Evolutionary conservation across 2,888 invertebrate species (phyloP), one percentile per base, ranked within the genome.

Genomic region (Vanessa cardui): DNA sequence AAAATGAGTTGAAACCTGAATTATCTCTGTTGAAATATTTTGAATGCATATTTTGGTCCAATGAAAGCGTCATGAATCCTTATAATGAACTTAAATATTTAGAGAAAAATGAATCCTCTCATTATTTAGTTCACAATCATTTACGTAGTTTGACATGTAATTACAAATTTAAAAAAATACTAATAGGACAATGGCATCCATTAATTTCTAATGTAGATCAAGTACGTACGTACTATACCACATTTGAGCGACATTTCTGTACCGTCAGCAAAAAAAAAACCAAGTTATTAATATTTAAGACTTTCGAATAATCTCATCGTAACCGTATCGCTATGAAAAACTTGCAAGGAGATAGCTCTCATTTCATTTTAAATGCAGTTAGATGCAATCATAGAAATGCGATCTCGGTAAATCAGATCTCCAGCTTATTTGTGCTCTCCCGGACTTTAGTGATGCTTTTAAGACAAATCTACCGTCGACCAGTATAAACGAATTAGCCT

Each of bases 361-460:
- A 74, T 78, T 74, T 69, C 71, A 70, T 64, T 67, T 69, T 64
- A 84, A 87, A 87, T 84, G 81, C 78, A 81, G 79, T 89, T 88
- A 87, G 82, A 69, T 70, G 87, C 88, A 88, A 89, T 89, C 85
- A 85, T 77, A 68, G 72, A 50, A 62, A 58, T 74, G 80, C 83
- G 87, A 84, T 85, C 76, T 69, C 66, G 45, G 79, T 73, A 80
- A 84, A 86, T 84, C 81, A 82, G 77, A 80, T 83, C 78, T 65
- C 68, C 70, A 81, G 71, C 79, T 79, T 79, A 83, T 83, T 83
- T 83, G 77, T 80, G 76, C 69, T 54, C 47, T 60, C 50, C n/a
- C 58, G 4, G 62, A 31, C 47, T 49, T 12, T 44, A 45, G 3
- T 20, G 66, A 66, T 58, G 66, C 69, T 64, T 59, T 62, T 66